These are phyloP conservation scores for Dicranocentrus wangi DNA, from an alignment of 2,888 invertebrate genomes.

Conservation along the genomic window DNA sequence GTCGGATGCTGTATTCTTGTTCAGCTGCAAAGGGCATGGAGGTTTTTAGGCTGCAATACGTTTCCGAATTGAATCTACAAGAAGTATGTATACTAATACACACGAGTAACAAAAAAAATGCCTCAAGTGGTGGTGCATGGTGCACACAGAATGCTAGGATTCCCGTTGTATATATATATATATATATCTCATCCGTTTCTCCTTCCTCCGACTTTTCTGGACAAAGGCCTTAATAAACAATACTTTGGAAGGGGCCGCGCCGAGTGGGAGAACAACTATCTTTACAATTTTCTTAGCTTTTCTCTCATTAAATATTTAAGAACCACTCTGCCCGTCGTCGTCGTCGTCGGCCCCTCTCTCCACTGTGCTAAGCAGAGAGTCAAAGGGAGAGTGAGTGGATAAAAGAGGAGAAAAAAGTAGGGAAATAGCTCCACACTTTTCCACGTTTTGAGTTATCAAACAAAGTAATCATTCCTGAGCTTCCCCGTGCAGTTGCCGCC, in stretches of 20 bases:
- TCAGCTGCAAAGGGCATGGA: too few relatives aligned
- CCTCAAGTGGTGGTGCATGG: too few relatives aligned
- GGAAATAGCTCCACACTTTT: background rate
- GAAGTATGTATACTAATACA: too few relatives aligned
- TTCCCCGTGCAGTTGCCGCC: too few relatives aligned
- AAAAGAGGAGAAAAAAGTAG: constrained; percentile 8
- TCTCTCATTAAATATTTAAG: constrained; percentile 55
- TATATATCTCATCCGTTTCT: too few relatives aligned
- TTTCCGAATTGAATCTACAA: too few relatives aligned
- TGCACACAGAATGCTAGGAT: too few relatives aligned
- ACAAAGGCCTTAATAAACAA: constrained; percentile 47
- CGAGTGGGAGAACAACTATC: constrained; percentile 14
- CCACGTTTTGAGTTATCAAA: constrained; percentile 9
- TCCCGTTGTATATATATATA: too few relatives aligned
- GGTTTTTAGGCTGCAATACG: too few relatives aligned
- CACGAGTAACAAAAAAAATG: too few relatives aligned
- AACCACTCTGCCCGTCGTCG: constrained; percentile 29
- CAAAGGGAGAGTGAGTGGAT: background rate
- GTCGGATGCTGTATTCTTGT: too few relatives aligned
- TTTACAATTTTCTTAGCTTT: constrained; percentile 52
- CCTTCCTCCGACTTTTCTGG: constrained; percentile 6
- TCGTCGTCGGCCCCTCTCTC: too few relatives aligned
- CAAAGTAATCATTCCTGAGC: constrained; percentile 26
- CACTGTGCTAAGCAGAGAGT: constrained; percentile 25
- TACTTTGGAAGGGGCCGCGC: constrained; percentile 31